These are phyloP conservation scores for Sebastes baramenuke DNA, from an alignment of 2,797 vertebrate genomes.

Conservation along the genomic window DNA sequence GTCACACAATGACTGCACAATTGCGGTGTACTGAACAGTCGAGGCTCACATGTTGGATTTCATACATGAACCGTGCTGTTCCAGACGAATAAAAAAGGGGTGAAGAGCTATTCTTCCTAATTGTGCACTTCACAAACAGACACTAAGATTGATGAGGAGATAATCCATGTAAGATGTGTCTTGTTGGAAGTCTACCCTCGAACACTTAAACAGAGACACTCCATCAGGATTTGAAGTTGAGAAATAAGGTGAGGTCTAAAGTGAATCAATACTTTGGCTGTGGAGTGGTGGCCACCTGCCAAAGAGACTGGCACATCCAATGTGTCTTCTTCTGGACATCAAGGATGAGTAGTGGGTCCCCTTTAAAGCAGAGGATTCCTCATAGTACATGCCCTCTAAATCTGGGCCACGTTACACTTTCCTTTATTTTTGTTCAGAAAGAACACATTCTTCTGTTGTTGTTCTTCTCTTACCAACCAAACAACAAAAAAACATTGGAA, in stretches of 20 bases:
- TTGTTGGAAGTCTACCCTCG: constrained; percentile 68
- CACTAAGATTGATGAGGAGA: constrained; percentile 72
- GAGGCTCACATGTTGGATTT: constrained; percentile 21
- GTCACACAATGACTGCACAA: constrained; percentile 50
- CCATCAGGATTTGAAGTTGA: constrained; percentile 85
- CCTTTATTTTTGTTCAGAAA: neutral
- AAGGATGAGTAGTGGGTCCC: constrained; percentile 68
- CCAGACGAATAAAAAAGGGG: constrained; percentile 26
- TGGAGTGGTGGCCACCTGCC: constrained; percentile 80
- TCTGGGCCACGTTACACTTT: neutral
- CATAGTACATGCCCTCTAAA: constrained; percentile 25
- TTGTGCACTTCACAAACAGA: constrained; percentile 56
- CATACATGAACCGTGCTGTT: constrained; percentile 6
- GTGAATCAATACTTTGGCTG: constrained; percentile 83
- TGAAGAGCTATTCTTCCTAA: constrained; percentile 52
- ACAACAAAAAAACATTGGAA: neutral
- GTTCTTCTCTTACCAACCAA: neutral
- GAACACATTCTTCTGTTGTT: neutral
- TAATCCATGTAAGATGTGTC: constrained; percentile 74
- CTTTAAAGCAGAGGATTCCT: constrained; percentile 50
- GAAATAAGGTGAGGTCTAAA: constrained; percentile 80
- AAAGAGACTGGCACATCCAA: constrained; percentile 80
- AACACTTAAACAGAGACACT: constrained; percentile 78
- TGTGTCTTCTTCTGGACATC: constrained; percentile 80
- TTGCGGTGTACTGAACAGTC: constrained; percentile 26